Percentiles rank a stretch among this genome's conserved stretches.
Conservation (phyloP, 2,113 vertebrate species). For the Tinamus guttatus region DNA sequence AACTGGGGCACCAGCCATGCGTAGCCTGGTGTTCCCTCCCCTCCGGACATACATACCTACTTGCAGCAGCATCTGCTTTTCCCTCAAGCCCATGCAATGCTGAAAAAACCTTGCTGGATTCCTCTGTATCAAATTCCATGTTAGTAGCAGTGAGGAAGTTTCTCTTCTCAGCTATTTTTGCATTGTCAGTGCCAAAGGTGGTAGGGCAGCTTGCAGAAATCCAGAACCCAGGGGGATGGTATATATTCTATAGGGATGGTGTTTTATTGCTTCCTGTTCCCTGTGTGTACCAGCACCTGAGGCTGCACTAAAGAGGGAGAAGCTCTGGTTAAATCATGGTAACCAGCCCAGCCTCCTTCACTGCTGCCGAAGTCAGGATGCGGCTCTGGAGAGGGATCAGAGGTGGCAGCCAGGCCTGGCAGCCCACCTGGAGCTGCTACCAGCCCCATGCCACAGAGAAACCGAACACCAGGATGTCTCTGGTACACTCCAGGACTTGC, state of each 20-base stretch:
- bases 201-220: neutral
- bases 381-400: neutral
- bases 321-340: accelerated
- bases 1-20: too few relatives aligned
- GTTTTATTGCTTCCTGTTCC: accelerated
- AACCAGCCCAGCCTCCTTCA: too few relatives aligned
- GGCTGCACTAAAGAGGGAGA: neutral
- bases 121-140: neutral
- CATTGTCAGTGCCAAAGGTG: neutral
- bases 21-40: neutral
- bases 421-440: neutral
- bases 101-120: neutral
- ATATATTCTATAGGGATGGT: neutral
- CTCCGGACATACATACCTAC: neutral
- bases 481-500: accelerated
- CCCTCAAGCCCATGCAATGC: too few relatives aligned
- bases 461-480: neutral
- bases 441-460: neutral
- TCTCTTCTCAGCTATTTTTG: neutral
- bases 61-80: neutral
- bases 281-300: neutral
- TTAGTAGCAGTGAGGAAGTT: neutral
- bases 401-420: neutral
- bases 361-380: neutral
- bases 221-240: too few relatives aligned